Base-by-base conservation (phyloP, 2,797 vertebrate genomes). In the Phoeniculus purpureus region DNA sequence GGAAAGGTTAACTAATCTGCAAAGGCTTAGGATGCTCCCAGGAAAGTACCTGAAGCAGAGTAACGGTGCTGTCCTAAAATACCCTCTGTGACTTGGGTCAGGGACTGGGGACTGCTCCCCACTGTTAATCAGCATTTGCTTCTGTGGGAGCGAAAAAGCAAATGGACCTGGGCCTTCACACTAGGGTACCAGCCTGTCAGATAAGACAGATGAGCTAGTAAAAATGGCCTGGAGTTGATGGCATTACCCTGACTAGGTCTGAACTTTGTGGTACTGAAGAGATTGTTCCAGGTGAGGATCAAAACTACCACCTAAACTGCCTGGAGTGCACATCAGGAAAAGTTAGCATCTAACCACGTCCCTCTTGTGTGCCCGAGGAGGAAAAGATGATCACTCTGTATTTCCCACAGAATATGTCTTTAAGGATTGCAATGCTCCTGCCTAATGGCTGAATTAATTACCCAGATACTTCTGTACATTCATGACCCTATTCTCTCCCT, bases 351-450 rank as follows among this genome's bases (percentile, higher is more conserved):
- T 45, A 92, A 54, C 52, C 15, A 9, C 7, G 40, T 70, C 58
- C 88, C 65, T 86, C 65, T n/a, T 26, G 25, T 7, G 18, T 55
- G 65, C 72, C 65, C 11, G 32, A 71, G 82, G 75, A 93, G 68
- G 25, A 26, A 18, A 22, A 52, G 15, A 83, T 40, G 8, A 85
- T 54, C 71, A 58, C 59, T 27, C 64, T 67, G 17, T 21, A 51
- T 60, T 93, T 92, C 65, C 72, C 82, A 82, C 18, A 74, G 68
- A 82, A 90, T 77, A 80, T 5, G 10, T 37, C 34, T 85, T 74
- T 29, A 74, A 61, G 82, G 58, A 67, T 85, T 79, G 70, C 89
- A 87, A 79, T 43, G 58, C 23, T 86, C 29, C 66, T 54, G 79
- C 47, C 32, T 67, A 76, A 78, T 14, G 14, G 40, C 72, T 40